Conservation (phyloP, 2,888 invertebrate species). For the Frankliniella fusca region DNA sequence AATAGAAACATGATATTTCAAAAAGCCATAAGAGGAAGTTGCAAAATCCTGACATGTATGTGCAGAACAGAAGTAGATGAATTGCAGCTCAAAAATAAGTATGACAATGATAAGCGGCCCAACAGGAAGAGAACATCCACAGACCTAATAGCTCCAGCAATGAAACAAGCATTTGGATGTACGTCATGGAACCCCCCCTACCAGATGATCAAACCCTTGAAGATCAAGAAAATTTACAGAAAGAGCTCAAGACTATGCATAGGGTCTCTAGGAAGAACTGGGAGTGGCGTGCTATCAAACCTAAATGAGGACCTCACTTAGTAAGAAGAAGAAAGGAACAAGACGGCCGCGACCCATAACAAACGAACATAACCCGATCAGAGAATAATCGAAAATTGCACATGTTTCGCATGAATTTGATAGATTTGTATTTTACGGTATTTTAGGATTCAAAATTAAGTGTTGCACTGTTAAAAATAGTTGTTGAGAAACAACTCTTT, state of each 20-base stretch:
- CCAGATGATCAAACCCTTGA: background rate
- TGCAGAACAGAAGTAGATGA: background rate
- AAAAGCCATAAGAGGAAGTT: background rate
- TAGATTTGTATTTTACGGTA: too few relatives aligned
- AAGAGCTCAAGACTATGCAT: background rate
- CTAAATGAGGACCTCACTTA: too few relatives aligned
- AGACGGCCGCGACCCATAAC: too few relatives aligned
- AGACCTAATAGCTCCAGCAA: background rate
- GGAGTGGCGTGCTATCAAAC: background rate
- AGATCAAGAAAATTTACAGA: background rate
- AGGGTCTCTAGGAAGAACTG: background rate
- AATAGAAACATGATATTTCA: background rate
- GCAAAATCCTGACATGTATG: background rate
- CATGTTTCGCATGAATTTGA: too few relatives aligned
- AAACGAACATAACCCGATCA: too few relatives aligned
- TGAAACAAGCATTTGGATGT: background rate
- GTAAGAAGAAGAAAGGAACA: too few relatives aligned
- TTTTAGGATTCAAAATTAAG: too few relatives aligned
- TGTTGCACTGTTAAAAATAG: too few relatives aligned
- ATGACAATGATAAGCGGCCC: background rate
- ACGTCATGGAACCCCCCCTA: background rate
- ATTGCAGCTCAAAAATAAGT: background rate
- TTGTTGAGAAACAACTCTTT: too few relatives aligned
- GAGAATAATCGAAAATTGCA: too few relatives aligned
- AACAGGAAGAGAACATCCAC: background rate